These are phyloP conservation scores for Baronia brevicornis DNA, from an alignment of 2,888 invertebrate species.

Conservation along the genomic window DNA sequence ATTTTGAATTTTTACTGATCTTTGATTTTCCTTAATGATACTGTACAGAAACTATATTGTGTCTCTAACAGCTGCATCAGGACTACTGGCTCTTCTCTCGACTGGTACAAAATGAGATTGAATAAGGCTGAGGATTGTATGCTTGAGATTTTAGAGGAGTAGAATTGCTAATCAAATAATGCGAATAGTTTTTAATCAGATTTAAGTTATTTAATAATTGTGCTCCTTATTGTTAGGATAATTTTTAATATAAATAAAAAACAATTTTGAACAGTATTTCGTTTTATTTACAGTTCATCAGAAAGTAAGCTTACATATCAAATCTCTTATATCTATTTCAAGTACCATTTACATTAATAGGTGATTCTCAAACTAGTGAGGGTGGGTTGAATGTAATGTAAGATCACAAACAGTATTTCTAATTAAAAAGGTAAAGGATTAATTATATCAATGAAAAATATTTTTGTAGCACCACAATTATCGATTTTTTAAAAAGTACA, in stretches of 20 bases:
- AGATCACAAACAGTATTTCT: conserved; percentile 56
- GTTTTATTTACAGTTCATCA: conserved; percentile 62
- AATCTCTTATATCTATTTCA: conserved; percentile 30
- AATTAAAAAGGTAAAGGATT: no score
- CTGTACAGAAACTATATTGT: conserved; percentile 88
- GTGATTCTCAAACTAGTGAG: conserved; percentile 39
- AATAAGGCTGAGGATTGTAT: conserved; percentile 24
- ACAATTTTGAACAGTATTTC: conserved; percentile 48
- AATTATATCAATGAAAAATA: no score
- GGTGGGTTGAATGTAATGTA: conserved; percentile 54
- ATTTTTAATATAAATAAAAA: conserved; percentile 45
- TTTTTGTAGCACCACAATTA: no score
- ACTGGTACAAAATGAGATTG: conserved; percentile 85
- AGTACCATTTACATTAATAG: conserved; percentile 30
- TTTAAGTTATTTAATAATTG: conserved; percentile 26
- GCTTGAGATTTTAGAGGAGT: conserved; percentile 20
- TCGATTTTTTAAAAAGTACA: no score
- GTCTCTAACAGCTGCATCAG: conserved; percentile 92
- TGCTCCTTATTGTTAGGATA: conserved; percentile 31
- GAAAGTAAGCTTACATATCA: conserved; percentile 34
- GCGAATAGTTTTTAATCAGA: conserved; percentile 18
- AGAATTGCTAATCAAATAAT: conserved; percentile 17
- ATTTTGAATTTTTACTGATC: neutral
- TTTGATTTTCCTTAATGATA: conserved; percentile 24
- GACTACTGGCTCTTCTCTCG: conserved; percentile 94